A percentile compares a stretch with the other conserved stretches of the same genome.
Conservation (phyloP, 2,888 invertebrate genomes). For the Acanthosepion pharaonis region DNA sequence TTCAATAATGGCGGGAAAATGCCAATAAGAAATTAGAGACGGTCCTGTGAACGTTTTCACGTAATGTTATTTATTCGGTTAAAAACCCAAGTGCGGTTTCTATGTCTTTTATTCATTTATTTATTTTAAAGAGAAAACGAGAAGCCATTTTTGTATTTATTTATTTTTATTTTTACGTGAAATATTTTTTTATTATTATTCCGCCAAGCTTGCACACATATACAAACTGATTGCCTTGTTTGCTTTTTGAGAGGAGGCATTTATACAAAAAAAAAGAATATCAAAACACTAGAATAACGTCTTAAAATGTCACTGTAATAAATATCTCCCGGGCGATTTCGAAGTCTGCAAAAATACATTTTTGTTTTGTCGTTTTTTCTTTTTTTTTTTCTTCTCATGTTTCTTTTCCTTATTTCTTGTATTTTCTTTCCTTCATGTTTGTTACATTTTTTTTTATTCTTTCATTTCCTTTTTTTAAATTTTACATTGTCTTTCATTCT, state of each 20-base stretch:
- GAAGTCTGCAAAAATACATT: not conserved
- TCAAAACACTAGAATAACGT: not conserved
- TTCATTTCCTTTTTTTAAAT: no score
- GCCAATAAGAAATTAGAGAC: not conserved
- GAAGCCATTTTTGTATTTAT: not conserved
- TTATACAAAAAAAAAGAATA: not conserved
- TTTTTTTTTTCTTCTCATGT: not conserved
- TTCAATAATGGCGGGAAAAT: slow-evolving; percentile 6
- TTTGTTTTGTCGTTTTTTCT: not conserved
- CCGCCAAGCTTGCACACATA: not conserved
- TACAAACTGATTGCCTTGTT: not conserved
- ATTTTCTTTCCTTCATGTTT: not conserved
- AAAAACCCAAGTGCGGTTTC: not conserved
- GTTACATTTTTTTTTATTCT: no score
- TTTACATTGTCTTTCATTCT: no score
- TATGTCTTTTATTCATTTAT: not conserved
- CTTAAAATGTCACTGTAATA: not conserved
- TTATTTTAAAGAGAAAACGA: not conserved
- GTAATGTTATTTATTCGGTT: not conserved
- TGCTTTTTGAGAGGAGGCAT: not conserved
- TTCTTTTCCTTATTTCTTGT: not conserved
- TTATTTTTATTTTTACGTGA: not conserved
- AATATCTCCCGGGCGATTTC: not conserved
- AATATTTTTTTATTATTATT: not conserved
- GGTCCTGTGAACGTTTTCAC: not conserved